Evolutionary conservation across 2,113 vertebrate genomes (phyloP).

Genomic region (Ciconia boyciana): DNA sequence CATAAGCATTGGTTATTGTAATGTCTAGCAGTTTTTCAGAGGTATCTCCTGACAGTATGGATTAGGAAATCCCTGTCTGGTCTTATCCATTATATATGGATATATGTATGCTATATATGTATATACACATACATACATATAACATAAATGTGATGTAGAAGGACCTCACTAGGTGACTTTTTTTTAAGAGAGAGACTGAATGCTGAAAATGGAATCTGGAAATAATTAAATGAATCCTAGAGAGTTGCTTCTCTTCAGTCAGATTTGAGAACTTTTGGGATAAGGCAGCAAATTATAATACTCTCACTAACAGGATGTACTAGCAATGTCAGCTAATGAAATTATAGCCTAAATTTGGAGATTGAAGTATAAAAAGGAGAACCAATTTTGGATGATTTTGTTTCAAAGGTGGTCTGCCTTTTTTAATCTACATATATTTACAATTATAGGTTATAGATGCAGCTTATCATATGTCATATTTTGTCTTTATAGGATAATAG

Average conservation of each 20-base stretch:
- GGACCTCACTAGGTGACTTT: neutral
- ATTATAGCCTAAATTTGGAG: neutral
- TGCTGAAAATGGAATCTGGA: neutral
- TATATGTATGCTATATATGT: neutral
- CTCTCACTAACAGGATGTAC: neutral
- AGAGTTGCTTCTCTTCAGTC: neutral
- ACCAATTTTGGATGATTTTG: neutral
- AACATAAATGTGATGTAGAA: neutral
- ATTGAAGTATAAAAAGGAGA: neutral
- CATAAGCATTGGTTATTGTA: neutral
- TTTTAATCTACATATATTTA: neutral
- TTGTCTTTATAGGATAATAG: slow-evolving; percentile 83
- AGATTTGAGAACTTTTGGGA: neutral
- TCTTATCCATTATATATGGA: neutral
- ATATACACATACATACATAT: neutral
- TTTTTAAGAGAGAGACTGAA: neutral
- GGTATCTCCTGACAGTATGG: neutral
- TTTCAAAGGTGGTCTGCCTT: neutral
- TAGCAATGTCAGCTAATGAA: neutral
- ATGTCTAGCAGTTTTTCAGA: neutral
- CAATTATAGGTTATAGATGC: neutral
- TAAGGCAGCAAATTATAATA: neutral
- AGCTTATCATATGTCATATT: neutral
- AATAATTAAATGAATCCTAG: neutral
- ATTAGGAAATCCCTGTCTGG: neutral